Percentiles rank a stretch among this genome's conserved stretches.
These are phyloP conservation scores for Asbolus verrucosus DNA, from an alignment of 1,140 invertebrate species.

Conservation along the genomic window DNA sequence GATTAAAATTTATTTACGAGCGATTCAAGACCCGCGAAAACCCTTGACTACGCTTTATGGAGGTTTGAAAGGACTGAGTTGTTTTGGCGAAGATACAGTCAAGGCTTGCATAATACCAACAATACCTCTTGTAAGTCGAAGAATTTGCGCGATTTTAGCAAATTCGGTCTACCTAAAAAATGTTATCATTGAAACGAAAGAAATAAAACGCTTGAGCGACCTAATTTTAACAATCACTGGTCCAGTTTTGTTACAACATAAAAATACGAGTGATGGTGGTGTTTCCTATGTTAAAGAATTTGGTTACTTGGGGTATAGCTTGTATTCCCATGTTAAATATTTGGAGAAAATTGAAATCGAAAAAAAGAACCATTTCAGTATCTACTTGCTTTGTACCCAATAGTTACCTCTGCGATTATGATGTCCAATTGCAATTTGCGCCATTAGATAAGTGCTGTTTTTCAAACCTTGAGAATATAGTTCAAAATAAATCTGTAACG, in stretches of 20 bases:
- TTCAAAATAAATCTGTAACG: slow-evolving; percentile 83
- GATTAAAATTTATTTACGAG: slow-evolving; percentile 50
- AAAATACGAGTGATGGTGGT: slow-evolving; percentile 48
- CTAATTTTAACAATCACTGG: slow-evolving; percentile 49
- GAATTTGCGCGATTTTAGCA: slow-evolving; percentile 50
- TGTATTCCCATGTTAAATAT: slow-evolving; percentile 54
- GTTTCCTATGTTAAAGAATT: slow-evolving; percentile 50
- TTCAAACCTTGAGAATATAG: slow-evolving; percentile 85
- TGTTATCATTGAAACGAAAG: not conserved
- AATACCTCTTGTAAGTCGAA: slow-evolving; percentile 45
- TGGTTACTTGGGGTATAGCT: slow-evolving; percentile 54
- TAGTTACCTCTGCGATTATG: slow-evolving; percentile 89
- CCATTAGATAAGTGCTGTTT: slow-evolving; percentile 89
- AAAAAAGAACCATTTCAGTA: not conserved
- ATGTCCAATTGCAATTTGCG: slow-evolving; percentile 92
- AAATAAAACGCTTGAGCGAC: slow-evolving; percentile 49
- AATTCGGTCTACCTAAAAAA: slow-evolving; percentile 13
- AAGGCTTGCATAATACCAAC: slow-evolving; percentile 48
- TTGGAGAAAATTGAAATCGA: slow-evolving; percentile 30
- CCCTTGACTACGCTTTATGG: slow-evolving; percentile 54
- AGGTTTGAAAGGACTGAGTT: slow-evolving; percentile 53
- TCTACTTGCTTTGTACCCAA: slow-evolving; percentile 13
- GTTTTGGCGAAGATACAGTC: slow-evolving; percentile 53
- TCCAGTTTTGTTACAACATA: slow-evolving; percentile 51
- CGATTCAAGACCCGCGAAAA: slow-evolving; percentile 48